Conservation (phyloP, 2,113 vertebrate species). For the Progne subis region DNA sequence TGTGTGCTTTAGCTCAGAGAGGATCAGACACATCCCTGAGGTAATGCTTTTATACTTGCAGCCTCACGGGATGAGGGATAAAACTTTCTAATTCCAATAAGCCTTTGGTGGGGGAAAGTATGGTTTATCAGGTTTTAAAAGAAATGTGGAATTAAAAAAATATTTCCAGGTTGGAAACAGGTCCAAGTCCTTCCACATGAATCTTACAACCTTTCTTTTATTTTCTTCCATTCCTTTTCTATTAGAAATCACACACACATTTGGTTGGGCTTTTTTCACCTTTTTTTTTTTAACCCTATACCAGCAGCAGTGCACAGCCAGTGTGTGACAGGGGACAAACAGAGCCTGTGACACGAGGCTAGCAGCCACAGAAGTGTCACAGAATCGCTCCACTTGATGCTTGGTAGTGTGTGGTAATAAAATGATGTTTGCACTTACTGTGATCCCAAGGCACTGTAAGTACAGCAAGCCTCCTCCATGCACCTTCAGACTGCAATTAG, state of each 20-base stretch:
- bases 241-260: background rate
- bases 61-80: background rate
- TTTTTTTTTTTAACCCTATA: background rate
- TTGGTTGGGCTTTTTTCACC: background rate
- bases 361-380: background rate
- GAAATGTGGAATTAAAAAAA: background rate
- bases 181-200: background rate
- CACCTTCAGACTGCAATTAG: background rate
- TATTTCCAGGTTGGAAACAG: background rate
- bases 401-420: fast-evolving
- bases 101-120: background rate
- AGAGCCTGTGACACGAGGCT: fast-evolving
- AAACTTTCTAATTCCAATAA: background rate
- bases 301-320: background rate
- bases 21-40: background rate
- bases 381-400: background rate
- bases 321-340: background rate
- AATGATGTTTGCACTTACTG: background rate
- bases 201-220: background rate
- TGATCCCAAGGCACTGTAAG: background rate
- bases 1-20: background rate
- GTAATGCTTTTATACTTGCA: background rate
- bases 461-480: background rate
- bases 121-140: background rate
- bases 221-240: background rate